Evolutionary conservation across 2,888 invertebrate genomes (phyloP), one percentile per base, ranked within the genome.

Genomic region (Lasius platythorax): DNA sequence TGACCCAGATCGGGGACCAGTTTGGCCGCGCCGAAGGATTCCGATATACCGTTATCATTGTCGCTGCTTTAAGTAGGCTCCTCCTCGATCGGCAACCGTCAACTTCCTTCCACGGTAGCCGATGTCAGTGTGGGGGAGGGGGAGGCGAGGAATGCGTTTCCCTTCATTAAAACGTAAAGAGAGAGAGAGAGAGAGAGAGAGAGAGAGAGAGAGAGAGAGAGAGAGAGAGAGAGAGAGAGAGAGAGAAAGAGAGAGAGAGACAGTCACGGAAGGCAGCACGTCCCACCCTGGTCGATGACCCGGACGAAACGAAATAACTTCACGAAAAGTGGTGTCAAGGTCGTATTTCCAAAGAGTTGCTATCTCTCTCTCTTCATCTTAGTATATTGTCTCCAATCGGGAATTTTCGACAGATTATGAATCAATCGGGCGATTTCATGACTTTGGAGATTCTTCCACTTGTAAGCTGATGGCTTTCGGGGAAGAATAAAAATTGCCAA

Each of bases 1-100:
- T 93, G 94, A 91, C 94, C 94, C 91, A 94, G 94, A 93, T 92
- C 86, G 87, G 84, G 91, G 91, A 94, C 94, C 94, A 92, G 93
- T 93, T 93, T 93, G 90, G 92, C 90, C 84, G 78, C 82, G 61
- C 84, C 85, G 87, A 89, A 87, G 92, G 89, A 92, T 91, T 93
- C 92, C 93, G 90, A 86, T 84, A 88, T 93, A 94, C 94, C 94
- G 94, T 94, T 94, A 94, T 92, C 92, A 93, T 92, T 93, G 92
- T 92, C 92, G 88, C 90, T 88, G 84, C 88, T 88, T 75, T 58
- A 90, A 88, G 88, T 83, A 83, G 83, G 87, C 76, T 87, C 87
- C 85, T 50, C 75, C 89, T 68, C 92, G 92, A 93, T 93, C 93
- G 92, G 91, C 91, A 87, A 76, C 87, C 87, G 46, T 37, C 79